These are phyloP conservation scores for Colletes gigas DNA, from an alignment of 1,140 invertebrate species.

Conservation along the genomic window DNA sequence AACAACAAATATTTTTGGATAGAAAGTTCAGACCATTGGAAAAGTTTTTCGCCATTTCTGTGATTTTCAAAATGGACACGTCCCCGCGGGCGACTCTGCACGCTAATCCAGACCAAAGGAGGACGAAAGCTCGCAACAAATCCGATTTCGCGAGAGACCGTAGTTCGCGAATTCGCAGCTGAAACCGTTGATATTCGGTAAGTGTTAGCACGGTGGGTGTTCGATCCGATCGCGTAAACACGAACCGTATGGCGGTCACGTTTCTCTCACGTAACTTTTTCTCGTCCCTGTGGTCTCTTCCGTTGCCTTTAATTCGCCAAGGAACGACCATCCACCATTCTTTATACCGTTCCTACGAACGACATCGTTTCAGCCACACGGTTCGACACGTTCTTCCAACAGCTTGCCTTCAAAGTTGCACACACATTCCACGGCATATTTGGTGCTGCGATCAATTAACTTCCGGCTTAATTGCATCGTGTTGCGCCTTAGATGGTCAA, in stretches of 20 bases:
- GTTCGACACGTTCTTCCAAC: background rate
- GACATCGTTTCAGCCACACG: background rate
- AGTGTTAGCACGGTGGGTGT: background rate
- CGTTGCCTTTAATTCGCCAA: background rate
- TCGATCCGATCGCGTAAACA: background rate
- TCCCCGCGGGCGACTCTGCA: too few relatives aligned
- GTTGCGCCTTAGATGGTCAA: conserved; percentile 21
- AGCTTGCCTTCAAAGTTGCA: background rate
- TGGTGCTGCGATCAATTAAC: conserved; percentile 31
- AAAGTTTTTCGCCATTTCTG: background rate
- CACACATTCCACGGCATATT: background rate
- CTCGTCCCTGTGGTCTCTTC: background rate
- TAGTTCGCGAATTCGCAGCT: background rate
- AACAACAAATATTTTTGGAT: too few relatives aligned
- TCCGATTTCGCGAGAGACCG: conserved; percentile 21
- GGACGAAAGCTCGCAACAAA: conserved; percentile 1
- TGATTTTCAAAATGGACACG: too few relatives aligned
- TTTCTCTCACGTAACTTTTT: background rate
- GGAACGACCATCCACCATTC: background rate
- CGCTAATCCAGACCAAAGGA: background rate
- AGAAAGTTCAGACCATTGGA: too few relatives aligned
- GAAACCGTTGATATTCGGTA: too few relatives aligned
- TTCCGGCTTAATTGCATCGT: conserved; percentile 40
- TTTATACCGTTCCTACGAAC: background rate
- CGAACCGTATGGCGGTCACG: background rate